phyloP scores from a whole-genome alignment of 2,888 invertebrate species.

The Pardosa pseudoannulata region DNA sequence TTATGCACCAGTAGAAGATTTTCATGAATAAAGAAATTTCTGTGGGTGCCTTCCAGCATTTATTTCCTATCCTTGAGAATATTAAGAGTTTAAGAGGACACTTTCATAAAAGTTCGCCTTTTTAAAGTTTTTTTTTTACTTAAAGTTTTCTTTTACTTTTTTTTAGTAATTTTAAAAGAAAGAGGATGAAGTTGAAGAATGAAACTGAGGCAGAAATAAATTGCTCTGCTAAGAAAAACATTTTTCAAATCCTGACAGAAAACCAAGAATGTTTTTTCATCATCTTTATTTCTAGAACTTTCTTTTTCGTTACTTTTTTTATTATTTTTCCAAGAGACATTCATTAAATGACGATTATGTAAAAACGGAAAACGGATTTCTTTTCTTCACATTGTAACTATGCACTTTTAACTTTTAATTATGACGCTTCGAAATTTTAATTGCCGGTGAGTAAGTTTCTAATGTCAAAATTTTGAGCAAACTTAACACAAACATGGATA shows the following conservation, averaged over 20 bases:
- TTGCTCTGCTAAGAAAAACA: not conserved
- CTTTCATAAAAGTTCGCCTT: not conserved
- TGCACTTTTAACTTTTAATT: too few species aligned
- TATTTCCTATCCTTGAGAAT: not conserved
- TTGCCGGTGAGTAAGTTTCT: too few species aligned
- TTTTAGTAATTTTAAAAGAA: not conserved
- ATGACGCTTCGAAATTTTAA: too few species aligned
- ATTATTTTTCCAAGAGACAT: too few species aligned
- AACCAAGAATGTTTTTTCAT: not conserved
- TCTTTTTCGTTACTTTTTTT: too few species aligned
- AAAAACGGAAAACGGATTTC: too few species aligned
- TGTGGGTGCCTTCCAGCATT: not conserved
- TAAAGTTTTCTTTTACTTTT: not conserved
- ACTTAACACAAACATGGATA: too few species aligned
- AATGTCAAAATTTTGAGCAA: too few species aligned
- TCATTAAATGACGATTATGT: too few species aligned
- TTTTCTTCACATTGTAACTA: too few species aligned
- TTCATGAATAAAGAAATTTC: too few species aligned
- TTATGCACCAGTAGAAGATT: too few species aligned
- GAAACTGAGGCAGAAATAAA: conserved; percentile 14
- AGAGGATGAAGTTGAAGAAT: not conserved
- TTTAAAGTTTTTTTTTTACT: not conserved
- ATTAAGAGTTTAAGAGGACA: not conserved
- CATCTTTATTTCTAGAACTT: not conserved
- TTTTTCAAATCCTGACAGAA: conserved; percentile 1